phyloP scores from a whole-genome alignment of 2,113 vertebrate species.

The Bubo blakistoni region DNA sequence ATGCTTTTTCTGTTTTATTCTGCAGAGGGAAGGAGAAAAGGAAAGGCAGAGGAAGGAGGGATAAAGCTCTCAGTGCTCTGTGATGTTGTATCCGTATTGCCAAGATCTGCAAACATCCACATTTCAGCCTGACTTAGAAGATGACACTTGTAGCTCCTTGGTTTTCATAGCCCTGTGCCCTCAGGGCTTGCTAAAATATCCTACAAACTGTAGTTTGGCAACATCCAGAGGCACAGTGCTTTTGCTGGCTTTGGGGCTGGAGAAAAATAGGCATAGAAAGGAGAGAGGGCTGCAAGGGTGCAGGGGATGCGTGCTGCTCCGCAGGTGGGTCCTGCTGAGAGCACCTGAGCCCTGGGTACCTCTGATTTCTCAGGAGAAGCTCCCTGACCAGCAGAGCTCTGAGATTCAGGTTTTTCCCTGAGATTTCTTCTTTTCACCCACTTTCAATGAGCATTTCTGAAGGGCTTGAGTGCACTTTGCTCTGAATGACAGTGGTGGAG shows the following conservation, averaged over 20 bases:
- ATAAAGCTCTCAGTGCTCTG: not conserved
- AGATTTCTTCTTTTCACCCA: not conserved
- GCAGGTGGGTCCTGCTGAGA: not conserved
- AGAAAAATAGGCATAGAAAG: not conserved
- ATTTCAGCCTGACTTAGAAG: not conserved
- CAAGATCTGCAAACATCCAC: rapidly evolving
- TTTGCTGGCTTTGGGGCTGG: not conserved
- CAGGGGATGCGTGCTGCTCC: not conserved
- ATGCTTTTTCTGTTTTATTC: not conserved
- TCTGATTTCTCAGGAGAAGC: not conserved
- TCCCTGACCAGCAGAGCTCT: not conserved
- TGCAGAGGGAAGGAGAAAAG: not conserved
- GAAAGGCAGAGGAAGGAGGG: not conserved
- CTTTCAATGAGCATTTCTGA: not conserved
- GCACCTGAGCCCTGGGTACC: not conserved
- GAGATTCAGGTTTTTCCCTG: not conserved
- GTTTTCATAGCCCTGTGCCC: not conserved
- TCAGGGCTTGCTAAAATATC: not conserved
- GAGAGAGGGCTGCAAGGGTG: not conserved
- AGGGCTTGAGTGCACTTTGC: not conserved
- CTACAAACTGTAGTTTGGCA: not conserved
- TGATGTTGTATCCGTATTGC: not conserved
- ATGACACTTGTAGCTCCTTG: not conserved
- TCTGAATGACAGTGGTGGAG: not conserved
- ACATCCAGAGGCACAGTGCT: not conserved